A percentile compares a stretch with the other conserved stretches of the same genome.
These are phyloP conservation scores for Polypedilum vanderplanki DNA, from an alignment of 1,140 invertebrate species.

Conservation along the genomic window DNA sequence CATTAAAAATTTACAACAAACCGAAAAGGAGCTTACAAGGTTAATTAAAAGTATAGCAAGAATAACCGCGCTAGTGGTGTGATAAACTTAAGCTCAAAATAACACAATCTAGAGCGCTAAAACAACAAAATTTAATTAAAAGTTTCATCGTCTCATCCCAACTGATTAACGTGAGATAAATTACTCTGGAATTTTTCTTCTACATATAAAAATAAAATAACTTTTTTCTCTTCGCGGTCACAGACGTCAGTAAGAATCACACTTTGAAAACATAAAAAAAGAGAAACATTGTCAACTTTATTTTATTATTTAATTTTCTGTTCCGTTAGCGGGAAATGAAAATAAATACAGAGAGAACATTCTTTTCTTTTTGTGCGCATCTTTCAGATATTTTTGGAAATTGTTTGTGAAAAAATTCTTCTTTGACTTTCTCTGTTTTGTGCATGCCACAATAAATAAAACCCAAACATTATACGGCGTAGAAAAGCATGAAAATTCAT, in stretches of 20 bases:
- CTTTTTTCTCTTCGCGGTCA: neutral
- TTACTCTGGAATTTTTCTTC: too few relatives aligned
- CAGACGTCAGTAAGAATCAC: constrained; percentile 6
- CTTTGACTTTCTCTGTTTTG: neutral
- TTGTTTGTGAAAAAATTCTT: neutral
- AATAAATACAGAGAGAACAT: neutral
- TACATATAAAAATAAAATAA: too few relatives aligned
- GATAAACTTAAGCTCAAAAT: too few relatives aligned
- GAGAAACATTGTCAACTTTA: neutral
- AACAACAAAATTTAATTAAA: too few relatives aligned
- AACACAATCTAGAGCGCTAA: too few relatives aligned
- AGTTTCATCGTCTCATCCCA: too few relatives aligned
- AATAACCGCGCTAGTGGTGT: too few relatives aligned
- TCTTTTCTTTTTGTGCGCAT: neutral
- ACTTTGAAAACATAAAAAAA: neutral
- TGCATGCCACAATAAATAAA: neutral
- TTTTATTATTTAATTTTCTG: neutral
- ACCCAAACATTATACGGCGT: neutral
- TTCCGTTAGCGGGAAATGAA: neutral
- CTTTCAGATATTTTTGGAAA: constrained; percentile 3
- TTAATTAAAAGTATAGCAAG: too few relatives aligned
- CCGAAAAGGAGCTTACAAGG: too few relatives aligned
- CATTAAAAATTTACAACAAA: too few relatives aligned
- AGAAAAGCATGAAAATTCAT: neutral
- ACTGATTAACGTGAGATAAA: too few relatives aligned